These are phyloP conservation scores for Epinephelus lanceolatus DNA, from an alignment of 2,113 vertebrate species.

Conservation along the genomic window DNA sequence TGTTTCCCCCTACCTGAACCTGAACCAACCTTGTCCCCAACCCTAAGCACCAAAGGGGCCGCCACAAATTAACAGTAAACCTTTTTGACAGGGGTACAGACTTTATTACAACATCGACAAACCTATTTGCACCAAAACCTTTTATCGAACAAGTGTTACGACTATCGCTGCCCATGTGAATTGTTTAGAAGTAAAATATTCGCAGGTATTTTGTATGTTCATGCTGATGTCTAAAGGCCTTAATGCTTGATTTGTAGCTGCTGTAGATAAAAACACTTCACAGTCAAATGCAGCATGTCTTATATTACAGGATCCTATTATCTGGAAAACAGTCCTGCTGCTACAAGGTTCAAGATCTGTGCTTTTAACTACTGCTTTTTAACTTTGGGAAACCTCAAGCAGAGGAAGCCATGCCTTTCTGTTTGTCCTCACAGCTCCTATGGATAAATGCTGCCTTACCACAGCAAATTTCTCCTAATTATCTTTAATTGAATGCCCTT, in stretches of 20 bases:
- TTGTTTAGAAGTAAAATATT: too few relatives aligned
- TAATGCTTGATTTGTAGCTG: not conserved
- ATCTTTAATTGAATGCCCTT: conserved; percentile 43
- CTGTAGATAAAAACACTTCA: not conserved
- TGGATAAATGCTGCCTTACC: conserved; percentile 32
- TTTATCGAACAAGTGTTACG: too few relatives aligned
- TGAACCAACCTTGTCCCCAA: too few relatives aligned
- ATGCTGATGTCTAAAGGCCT: too few relatives aligned
- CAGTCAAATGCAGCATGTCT: not conserved
- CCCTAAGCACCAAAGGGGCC: too few relatives aligned
- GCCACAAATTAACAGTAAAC: too few relatives aligned
- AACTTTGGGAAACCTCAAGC: conserved; percentile 12
- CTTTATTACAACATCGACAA: too few relatives aligned
- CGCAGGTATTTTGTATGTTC: too few relatives aligned
- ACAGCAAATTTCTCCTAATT: conserved; percentile 30
- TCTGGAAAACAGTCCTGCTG: conserved; percentile 1
- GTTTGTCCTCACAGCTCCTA: conserved; percentile 8
- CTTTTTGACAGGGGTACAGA: too few relatives aligned
- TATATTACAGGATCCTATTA: not conserved
- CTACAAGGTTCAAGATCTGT: not conserved
- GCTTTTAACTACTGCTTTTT: not conserved
- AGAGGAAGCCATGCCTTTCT: not conserved
- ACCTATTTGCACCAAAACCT: too few relatives aligned
- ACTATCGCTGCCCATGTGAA: too few relatives aligned
- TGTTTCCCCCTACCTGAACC: too few relatives aligned